Evolutionary conservation across 1,140 invertebrate genomes (phyloP).

Genomic region (Scaptomyza graminum): DNA sequence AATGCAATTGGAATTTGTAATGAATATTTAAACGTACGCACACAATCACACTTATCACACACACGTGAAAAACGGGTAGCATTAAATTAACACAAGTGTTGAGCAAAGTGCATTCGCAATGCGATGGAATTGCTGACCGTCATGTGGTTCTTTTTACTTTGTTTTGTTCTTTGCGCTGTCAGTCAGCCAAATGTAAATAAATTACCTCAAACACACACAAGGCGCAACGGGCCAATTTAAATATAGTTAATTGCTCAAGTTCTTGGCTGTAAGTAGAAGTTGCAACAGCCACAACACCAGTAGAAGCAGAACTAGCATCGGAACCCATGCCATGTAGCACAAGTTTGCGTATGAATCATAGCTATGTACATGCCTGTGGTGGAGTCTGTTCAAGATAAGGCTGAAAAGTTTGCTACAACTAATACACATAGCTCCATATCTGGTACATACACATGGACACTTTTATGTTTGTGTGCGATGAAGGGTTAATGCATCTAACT

Average conservation of each 20-base stretch:
- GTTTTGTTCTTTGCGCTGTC: slow-evolving; percentile 30
- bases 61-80: slow-evolving; percentile 30
- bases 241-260: slow-evolving; percentile 63
- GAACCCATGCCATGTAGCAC: slow-evolving; percentile 42
- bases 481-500: slow-evolving; percentile 51
- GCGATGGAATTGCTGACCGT: slow-evolving; percentile 52
- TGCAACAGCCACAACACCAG: slow-evolving; percentile 10
- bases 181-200: slow-evolving; percentile 64
- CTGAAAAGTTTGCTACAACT: slow-evolving; percentile 51
- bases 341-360: slow-evolving; percentile 62
- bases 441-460: slow-evolving; percentile 10
- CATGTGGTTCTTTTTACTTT: slow-evolving; percentile 22
- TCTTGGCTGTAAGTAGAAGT: slow-evolving; percentile 43
- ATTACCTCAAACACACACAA: slow-evolving; percentile 33
- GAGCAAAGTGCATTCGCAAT: slow-evolving; percentile 75
- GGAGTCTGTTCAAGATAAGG: slow-evolving; percentile 59
- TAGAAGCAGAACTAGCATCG: slow-evolving; percentile 1
- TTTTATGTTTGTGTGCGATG: slow-evolving; percentile 37
- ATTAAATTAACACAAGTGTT: slow-evolving; percentile 76
- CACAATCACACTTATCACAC: slow-evolving; percentile 20
- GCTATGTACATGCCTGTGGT: slow-evolving; percentile 43
- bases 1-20: slow-evolving; percentile 77
- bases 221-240: slow-evolving; percentile 50
- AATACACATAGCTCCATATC: slow-evolving; percentile 19
- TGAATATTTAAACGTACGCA: slow-evolving; percentile 72